Evolutionary conservation across 2,797 vertebrate species (phyloP).

Genomic region (Sarcophilus harrisii): DNA sequence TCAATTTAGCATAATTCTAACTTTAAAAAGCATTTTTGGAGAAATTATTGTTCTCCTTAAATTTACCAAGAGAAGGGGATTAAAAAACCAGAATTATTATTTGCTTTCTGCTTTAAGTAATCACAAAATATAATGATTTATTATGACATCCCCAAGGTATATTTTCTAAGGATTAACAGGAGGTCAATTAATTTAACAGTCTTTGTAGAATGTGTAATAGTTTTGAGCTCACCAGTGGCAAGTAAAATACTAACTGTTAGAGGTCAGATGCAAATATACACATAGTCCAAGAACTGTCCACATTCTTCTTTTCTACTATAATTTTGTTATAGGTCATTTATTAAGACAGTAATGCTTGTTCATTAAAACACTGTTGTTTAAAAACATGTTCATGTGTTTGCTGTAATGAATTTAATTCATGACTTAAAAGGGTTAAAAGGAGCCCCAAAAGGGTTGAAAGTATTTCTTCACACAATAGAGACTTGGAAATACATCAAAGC

Average conservation of each 20-base stretch:
- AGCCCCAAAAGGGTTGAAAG: not conserved
- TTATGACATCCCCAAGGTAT: not conserved
- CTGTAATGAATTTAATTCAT: slow-evolving; percentile 6
- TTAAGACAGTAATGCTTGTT: not conserved
- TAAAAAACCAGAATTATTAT: not conserved
- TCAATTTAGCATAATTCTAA: not conserved
- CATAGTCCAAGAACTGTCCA: slow-evolving; percentile 24
- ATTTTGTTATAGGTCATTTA: not conserved
- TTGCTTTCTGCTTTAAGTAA: slow-evolving; percentile 1
- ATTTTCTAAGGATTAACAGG: slow-evolving; percentile 3
- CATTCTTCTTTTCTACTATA: not conserved
- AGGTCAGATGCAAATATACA: slow-evolving; percentile 12
- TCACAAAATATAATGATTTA: not conserved
- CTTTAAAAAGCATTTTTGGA: not conserved
- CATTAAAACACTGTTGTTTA: not conserved
- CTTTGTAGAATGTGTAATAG: not conserved
- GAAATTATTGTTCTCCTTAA: not conserved
- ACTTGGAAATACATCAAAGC: not conserved
- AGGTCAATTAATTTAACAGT: slow-evolving; percentile 26
- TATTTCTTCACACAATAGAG: not conserved
- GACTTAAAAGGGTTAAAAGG: not conserved
- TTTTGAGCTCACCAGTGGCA: not conserved
- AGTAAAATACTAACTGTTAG: not conserved
- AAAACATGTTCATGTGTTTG: not conserved
- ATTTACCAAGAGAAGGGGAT: not conserved